phyloP scores from a whole-genome alignment of 2,888 invertebrate species.

The Tetanocera ferruginea region DNA sequence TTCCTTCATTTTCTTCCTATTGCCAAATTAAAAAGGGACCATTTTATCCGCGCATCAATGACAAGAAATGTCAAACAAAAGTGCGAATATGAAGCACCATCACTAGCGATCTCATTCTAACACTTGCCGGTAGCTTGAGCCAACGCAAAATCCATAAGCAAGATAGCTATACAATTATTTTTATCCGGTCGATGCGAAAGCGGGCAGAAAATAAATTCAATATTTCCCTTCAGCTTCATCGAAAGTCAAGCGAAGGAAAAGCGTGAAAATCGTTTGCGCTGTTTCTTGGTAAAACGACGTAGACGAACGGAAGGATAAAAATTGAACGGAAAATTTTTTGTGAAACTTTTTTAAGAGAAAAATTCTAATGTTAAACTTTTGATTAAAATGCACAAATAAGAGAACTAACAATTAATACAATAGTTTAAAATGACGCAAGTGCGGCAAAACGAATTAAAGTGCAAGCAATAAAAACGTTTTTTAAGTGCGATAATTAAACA shows the following conservation, averaged over 20 bases:
- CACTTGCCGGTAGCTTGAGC: background rate
- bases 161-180: background rate
- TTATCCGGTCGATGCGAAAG: slow-evolving; percentile 2
- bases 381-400: background rate
- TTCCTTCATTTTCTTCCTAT: too few species aligned
- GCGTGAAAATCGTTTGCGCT: slow-evolving; percentile 34
- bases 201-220: slow-evolving; percentile 18
- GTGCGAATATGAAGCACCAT: background rate
- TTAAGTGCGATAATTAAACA: slow-evolving; percentile 26
- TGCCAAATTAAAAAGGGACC: background rate
- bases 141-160: background rate
- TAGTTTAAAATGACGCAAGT: slow-evolving; percentile 25
- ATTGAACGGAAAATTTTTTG: slow-evolving; percentile 18
- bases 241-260: slow-evolving; percentile 32
- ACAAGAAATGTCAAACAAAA: slow-evolving; percentile 22
- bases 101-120: background rate
- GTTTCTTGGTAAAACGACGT: slow-evolving; percentile 27
- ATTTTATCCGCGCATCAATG: slow-evolving; percentile 23
- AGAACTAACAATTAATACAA: background rate
- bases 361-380: slow-evolving; percentile 1
- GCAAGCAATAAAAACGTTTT: slow-evolving; percentile 25
- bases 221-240: slow-evolving; percentile 8
- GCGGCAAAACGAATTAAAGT: background rate
- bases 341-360: slow-evolving; percentile 14
- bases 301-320: slow-evolving; percentile 26